These are phyloP conservation scores for Sigmodon hispidus DNA, from an alignment of 2,113 vertebrate species.

Conservation along the genomic window DNA sequence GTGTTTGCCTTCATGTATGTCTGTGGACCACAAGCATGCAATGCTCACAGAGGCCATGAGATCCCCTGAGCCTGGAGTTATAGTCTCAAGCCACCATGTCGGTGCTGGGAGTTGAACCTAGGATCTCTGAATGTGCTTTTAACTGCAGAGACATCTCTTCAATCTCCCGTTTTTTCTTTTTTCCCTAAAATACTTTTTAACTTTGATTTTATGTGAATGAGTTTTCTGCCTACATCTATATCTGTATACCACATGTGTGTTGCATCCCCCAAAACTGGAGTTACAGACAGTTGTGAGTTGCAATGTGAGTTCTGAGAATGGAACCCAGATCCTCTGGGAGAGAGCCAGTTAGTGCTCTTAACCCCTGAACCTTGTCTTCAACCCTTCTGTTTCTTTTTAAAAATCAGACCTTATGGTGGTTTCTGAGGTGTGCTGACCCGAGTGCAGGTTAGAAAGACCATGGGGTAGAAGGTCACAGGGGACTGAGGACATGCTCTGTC, in stretches of 20 bases:
- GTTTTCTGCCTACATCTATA: not conserved
- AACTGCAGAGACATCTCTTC: not conserved
- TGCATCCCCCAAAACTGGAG: not conserved
- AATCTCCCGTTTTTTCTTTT: too few relatives aligned
- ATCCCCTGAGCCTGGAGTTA: not conserved
- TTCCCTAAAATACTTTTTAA: not conserved
- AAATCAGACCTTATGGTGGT: not conserved
- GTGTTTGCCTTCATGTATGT: not conserved
- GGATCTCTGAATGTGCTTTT: not conserved
- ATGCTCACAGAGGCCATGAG: not conserved
- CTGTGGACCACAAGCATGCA: not conserved
- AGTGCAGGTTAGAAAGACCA: not conserved
- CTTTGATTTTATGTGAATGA: not conserved
- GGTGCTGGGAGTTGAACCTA: not conserved
- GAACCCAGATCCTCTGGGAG: too few relatives aligned
- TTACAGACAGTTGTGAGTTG: not conserved
- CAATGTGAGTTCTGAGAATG: not conserved
- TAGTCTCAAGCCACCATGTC: too few relatives aligned
- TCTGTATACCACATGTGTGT: not conserved
- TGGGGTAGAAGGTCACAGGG: too few relatives aligned
- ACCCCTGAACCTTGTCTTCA: not conserved
- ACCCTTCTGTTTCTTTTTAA: not conserved
- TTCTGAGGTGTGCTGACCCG: not conserved
- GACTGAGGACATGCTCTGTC: not conserved
- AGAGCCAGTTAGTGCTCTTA: not conserved